These are phyloP conservation scores for Psylliodes chrysocephalus DNA, from an alignment of 2,888 invertebrate genomes.

Conservation along the genomic window DNA sequence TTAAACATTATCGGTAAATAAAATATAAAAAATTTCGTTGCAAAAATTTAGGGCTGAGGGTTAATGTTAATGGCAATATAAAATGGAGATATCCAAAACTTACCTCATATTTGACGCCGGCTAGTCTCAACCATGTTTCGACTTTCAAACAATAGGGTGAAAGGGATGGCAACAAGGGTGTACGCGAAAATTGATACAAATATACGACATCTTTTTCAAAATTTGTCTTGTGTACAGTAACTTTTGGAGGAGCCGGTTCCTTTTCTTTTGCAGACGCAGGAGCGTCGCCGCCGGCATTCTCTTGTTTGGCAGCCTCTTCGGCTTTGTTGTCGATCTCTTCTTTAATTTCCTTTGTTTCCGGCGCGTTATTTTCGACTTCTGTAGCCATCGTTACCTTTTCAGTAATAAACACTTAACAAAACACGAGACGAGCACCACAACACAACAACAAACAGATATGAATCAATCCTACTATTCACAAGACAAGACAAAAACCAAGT, in stretches of 20 bases:
- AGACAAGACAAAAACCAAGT: constrained; percentile 27
- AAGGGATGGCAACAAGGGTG: constrained; percentile 87
- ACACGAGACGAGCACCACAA: constrained; percentile 38
- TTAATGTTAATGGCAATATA: not conserved
- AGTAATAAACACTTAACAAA: constrained; percentile 43
- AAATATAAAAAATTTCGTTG: no score
- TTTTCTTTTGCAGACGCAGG: constrained; percentile 67
- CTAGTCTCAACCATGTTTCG: constrained; percentile 93
- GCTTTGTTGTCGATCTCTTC: constrained; percentile 67
- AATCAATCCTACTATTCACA: constrained; percentile 38
- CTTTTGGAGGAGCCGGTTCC: constrained; percentile 78
- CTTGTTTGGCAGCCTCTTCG: constrained; percentile 62
- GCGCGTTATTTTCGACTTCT: constrained; percentile 78
- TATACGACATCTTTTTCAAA: constrained; percentile 94
- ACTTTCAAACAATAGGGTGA: constrained; percentile 95
- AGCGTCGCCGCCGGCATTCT: constrained; percentile 65
- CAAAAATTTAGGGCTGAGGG: not conserved
- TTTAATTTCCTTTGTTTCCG: constrained; percentile 69
- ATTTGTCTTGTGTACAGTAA: constrained; percentile 85
- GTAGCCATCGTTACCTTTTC: constrained; percentile 71
- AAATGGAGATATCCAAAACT: constrained; percentile 56
- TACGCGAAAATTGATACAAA: constrained; percentile 92
- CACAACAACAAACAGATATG: constrained; percentile 38
- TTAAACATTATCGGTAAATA: no score
- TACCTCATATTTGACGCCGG: constrained; percentile 94